Evolutionary conservation across 2,797 vertebrate species (phyloP).

Genomic region (Bucorvus abyssinicus): DNA sequence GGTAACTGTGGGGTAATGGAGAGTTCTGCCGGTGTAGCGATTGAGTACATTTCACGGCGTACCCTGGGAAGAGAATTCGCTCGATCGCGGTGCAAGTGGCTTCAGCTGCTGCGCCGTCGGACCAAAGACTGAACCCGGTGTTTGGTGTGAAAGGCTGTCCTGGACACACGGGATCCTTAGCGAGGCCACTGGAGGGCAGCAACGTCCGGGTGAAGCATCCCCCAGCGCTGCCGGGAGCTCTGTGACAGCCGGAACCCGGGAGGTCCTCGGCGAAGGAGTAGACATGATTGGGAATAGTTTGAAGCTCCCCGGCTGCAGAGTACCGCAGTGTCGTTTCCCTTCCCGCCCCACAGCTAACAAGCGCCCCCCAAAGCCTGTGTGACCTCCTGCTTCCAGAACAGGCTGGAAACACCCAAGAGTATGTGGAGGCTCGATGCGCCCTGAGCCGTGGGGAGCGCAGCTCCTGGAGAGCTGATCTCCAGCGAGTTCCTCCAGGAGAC

Average conservation of each 20-base stretch:
- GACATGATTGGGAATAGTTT: too few relatives aligned
- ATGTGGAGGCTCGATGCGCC: neutral
- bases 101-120: neutral
- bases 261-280: too few relatives aligned
- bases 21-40: neutral
- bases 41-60: neutral
- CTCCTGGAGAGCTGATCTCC: neutral
- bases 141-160: neutral
- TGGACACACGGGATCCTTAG: neutral
- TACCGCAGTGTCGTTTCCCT: too few relatives aligned
- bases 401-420: neutral
- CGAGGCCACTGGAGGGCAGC: constrained; percentile 48
- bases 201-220: constrained; percentile 30
- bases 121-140: neutral
- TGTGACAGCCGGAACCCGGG: too few relatives aligned
- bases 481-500: neutral
- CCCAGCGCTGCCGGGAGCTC: too few relatives aligned
- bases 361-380: neutral
- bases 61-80: neutral
- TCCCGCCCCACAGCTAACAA: too few relatives aligned
- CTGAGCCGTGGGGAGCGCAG: neutral
- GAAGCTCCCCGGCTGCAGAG: too few relatives aligned
- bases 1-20: neutral
- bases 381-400: neutral
- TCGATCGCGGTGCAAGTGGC: neutral